Evolutionary conservation across 2,888 invertebrate species (phyloP), one percentile per base, ranked within the genome.

Genomic region (Perizoma flavofasciatum): DNA sequence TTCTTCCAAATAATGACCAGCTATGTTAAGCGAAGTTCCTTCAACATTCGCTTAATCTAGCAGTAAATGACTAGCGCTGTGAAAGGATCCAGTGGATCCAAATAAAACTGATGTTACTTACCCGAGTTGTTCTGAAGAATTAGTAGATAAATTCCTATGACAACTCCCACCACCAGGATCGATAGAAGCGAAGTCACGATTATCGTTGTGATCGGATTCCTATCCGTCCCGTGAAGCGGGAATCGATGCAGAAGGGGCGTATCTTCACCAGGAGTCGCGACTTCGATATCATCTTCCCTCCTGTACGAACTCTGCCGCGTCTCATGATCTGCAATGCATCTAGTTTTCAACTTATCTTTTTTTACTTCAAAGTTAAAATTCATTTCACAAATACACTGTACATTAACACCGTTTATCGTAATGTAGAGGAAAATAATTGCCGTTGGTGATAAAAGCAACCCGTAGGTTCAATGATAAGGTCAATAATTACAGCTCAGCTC

Each of bases 81-180:
- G 3, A 22, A 22, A 22, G 22, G 22, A 22, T 22, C 22, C 22
- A 22, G 22, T 22, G 22, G 22, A 22, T 22, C 22, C 22, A 22
- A 22, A 22, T 22, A 22, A 22, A 22, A 22, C 22, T 22, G 22
- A 22, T 22, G 22, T 3, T 22, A 37, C 79, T 74, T 49, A 89
- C 89, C 89, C 41, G 85, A 72, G 39, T 78, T 70, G 64, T 72
- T 79, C 65, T 88, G 86, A 32, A 88, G 61, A 3, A 88, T 70
- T 4, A 91, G 79, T 4, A 91, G 79, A 65, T 90, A 89, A 49
- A 84, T 78, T 9, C 89, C 88, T 61, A 90, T 89, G 4, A 83
- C 58, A 10, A 84, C 72, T 5, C 89, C 91, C n/a, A 78, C 61
- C 6, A 85, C 53, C 11, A 91, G 70, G 54, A 88, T 68, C 0